phyloP scores from a whole-genome alignment of 2,113 vertebrate genomes.

The Danio rerio region DNA sequence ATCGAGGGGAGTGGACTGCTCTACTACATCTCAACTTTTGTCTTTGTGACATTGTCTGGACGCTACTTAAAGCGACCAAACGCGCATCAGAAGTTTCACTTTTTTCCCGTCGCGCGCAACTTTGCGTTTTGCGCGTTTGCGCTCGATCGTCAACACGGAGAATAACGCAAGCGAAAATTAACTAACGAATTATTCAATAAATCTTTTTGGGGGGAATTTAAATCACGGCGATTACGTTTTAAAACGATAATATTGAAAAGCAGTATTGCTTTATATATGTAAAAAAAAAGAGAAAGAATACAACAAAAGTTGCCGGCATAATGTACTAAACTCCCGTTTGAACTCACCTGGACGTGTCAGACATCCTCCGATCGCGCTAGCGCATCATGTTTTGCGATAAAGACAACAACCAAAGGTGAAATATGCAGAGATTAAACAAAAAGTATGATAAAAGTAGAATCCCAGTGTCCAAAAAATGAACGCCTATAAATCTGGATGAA shows the following conservation, averaged over 20 bases:
- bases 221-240: background rate
- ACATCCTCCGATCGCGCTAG: conserved; percentile 52
- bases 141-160: background rate
- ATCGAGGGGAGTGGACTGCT: conserved; percentile 3
- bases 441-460: background rate
- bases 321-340: background rate
- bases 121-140: background rate
- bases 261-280: background rate
- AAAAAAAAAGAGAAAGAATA: background rate
- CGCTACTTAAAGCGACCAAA: background rate
- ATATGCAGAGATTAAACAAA: conserved; percentile 21
- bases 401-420: conserved; percentile 15
- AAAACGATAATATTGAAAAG: too few species aligned
- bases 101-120: background rate
- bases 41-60: background rate
- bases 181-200: background rate
- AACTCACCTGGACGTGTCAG: conserved; percentile 60
- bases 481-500: background rate
- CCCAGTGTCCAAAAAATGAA: background rate
- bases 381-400: conserved; percentile 25
- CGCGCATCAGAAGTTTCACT: conserved; percentile 3
- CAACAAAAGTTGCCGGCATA: conserved; percentile 3
- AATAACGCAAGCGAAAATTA: background rate
- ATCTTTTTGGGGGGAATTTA: background rate
- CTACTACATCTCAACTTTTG: conserved; percentile 23